Evolutionary conservation across 53 echinoderm and acorn worm genomes (phyloP).

Genomic region (Hippasteria phrygiana): DNA sequence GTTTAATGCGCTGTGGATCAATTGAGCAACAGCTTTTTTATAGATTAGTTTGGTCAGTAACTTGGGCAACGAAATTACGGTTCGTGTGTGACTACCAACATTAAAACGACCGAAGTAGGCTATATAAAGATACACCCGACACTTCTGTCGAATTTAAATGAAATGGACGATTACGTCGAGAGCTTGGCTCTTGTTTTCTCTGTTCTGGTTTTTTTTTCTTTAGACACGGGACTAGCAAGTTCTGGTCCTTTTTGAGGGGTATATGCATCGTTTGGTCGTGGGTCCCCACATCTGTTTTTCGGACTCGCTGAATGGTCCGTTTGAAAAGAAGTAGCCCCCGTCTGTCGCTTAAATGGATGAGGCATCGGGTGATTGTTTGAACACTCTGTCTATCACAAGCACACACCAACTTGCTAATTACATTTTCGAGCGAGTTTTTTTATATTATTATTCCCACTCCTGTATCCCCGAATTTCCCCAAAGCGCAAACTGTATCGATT

Average conservation of each 20-base stretch:
- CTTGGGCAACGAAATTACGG: too few relatives aligned
- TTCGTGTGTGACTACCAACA: too few relatives aligned
- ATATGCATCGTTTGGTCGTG: not conserved
- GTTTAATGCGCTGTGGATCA: not conserved
- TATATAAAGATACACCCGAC: not conserved
- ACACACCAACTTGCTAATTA: slow-evolving; percentile 32
- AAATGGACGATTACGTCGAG: not conserved
- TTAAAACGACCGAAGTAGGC: too few relatives aligned
- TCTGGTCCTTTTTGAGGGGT: not conserved
- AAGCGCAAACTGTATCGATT: slow-evolving; percentile 52
- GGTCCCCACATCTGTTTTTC: slow-evolving; percentile 45
- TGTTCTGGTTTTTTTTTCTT: not conserved
- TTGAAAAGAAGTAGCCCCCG: slow-evolving; percentile 48
- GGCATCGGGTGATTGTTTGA: slow-evolving; percentile 43
- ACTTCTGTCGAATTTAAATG: not conserved
- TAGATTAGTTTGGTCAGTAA: too few relatives aligned
- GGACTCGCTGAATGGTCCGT: slow-evolving; percentile 48
- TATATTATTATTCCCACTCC: not conserved
- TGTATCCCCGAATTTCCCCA: not conserved
- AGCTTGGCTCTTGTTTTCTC: not conserved
- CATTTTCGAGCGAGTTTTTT: slow-evolving; percentile 26
- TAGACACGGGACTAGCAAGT: not conserved
- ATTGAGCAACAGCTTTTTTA: too few relatives aligned
- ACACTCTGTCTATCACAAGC: slow-evolving; percentile 2
- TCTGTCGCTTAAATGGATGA: slow-evolving; percentile 50